Evolutionary conservation across 2,113 vertebrate genomes (phyloP).

Genomic region (Ranitomeya variabilis): DNA sequence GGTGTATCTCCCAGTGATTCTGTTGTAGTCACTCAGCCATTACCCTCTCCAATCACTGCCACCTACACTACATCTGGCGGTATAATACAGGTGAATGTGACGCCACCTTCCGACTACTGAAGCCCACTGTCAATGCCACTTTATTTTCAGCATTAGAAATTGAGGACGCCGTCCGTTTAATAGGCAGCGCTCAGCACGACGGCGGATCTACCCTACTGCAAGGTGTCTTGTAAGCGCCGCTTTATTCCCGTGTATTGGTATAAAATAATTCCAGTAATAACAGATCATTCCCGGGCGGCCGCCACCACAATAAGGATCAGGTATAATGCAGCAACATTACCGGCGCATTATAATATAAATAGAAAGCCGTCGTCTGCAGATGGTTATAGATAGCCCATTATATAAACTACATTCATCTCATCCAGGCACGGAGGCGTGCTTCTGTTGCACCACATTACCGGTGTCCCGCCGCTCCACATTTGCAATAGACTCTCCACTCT

Average conservation of each 20-base stretch:
- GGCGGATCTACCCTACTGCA: not conserved
- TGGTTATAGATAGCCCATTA: not conserved
- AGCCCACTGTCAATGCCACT: not conserved
- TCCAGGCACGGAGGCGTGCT: not conserved
- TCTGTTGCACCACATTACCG: constrained; percentile 1
- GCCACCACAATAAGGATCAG: not conserved
- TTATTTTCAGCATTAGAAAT: not conserved
- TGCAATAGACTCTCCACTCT: not conserved
- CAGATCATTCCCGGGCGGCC: not conserved
- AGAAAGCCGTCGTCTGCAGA: not conserved
- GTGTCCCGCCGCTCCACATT: not conserved
- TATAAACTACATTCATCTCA: not conserved
- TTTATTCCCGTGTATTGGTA: not conserved
- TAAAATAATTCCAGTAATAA: not conserved
- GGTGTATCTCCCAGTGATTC: not conserved
- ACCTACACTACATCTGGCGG: not conserved
- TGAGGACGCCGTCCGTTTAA: not conserved
- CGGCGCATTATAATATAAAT: constrained; percentile 17
- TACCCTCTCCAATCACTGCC: not conserved
- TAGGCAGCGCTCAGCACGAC: not conserved
- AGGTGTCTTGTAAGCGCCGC: not conserved
- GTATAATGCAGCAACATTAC: not conserved
- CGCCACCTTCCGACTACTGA: not conserved
- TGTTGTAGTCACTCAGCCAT: not conserved
- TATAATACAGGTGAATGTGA: not conserved